Evolutionary conservation across 1,140 invertebrate genomes (phyloP), one percentile per base, ranked within the genome.

Genomic region (Drepana arcuata): DNA sequence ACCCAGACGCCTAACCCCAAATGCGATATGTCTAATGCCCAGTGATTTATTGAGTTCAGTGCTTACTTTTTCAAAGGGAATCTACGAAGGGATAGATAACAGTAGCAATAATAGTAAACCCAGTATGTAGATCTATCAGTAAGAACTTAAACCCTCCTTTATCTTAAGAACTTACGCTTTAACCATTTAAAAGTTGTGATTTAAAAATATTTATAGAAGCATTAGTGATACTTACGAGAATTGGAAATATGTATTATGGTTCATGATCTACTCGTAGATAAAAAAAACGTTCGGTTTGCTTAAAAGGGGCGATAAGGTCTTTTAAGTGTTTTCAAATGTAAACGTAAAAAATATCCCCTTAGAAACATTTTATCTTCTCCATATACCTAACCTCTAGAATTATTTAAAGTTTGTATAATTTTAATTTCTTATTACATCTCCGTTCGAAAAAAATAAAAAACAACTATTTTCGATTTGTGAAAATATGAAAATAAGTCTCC

Each of bases 21-120:
- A n/a, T n/a, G 41, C 49, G 53, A 64, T 54, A 61, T 44, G 52
- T 57, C 55, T 69, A 74, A 74, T 64, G 51, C 67, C 46, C 49
- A 53, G 60, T 71, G 70, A 74, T 74, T 71, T 74, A 74, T 74
- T 44, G 58, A 49, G 54, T 66, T 56, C 48, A 50, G 30, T 68
- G 59, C 46, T 63, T 61, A 63, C 47, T 66, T 66, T 65, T 68
- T 59, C 42, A 49, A 59, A 66, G 57, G 62, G 59, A 48, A 36
- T 21, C 18, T 29, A 32, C 44, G 32, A 28, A 33, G 35, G 49
- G 53, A 50, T 45, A 58, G 54, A 62, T 55, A 58, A 59, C 40
- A 35, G 43, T 34, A 34, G 41, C 45, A 38, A 43, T 43, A 43
- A 48, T 24, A 40, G 25, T 24, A 41, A 48, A 53, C 46, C 40